Evolutionary conservation across 2,113 vertebrate genomes (phyloP).

Genomic region (Rattus rattus): DNA sequence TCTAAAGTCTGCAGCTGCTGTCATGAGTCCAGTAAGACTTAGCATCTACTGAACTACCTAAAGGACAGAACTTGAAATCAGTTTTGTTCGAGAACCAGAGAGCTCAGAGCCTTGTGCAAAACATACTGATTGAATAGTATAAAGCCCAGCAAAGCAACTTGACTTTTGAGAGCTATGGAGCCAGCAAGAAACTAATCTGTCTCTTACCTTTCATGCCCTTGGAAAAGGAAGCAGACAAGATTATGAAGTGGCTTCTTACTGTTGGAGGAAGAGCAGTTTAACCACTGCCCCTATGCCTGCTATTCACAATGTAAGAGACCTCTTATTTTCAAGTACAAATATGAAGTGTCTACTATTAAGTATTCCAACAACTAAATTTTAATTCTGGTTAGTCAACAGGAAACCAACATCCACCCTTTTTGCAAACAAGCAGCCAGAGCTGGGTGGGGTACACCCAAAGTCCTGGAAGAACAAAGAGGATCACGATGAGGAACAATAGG

Average conservation of each 20-base stretch:
- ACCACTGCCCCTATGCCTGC: background rate
- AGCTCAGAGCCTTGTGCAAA: background rate
- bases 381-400: background rate
- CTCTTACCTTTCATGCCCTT: background rate
- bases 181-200: background rate
- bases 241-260: background rate
- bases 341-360: background rate
- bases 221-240: background rate
- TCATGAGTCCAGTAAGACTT: background rate
- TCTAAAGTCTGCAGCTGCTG: background rate
- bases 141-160: background rate
- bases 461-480: background rate
- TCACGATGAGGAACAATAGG: background rate
- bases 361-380: background rate
- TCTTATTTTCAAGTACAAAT: background rate
- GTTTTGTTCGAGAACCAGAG: background rate
- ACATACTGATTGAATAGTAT: background rate
- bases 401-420: background rate
- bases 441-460: accelerated
- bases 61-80: background rate
- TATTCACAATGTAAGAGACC: background rate
- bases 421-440: background rate
- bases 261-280: background rate
- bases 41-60: background rate
- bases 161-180: background rate